Evolutionary conservation across 1,140 invertebrate species (phyloP), one percentile per base, ranked within the genome.

Genomic region (Drusus annulatus): DNA sequence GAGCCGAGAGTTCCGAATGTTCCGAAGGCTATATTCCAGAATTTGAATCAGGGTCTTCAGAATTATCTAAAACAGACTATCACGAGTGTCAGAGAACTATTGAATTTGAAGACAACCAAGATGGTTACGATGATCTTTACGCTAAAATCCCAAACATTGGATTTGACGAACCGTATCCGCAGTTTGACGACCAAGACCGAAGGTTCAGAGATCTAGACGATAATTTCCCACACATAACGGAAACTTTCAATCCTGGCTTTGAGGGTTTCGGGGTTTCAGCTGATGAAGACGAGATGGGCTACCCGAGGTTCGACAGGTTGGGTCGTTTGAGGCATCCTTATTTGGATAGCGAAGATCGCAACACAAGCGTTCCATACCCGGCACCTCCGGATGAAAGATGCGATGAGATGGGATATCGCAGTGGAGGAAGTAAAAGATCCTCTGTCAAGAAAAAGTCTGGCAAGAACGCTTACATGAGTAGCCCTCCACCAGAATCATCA

Each of bases 21-120:
- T 92, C 91, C 0, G 93, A 93, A 82, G 93, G 92, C 62, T 93
- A 93, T 84, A 86, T 92, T 71, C 92, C 92, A 3, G 93, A 93
- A 86, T 90, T 92, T 8, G 92, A 93, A 85, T 93, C 92, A 3
- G 90, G 91, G 6, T 92, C 91, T 23, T 92, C 91, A 5, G 91
- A 92, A 87, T 87, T 91, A 76, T 92, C 91, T 1, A 92, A 92
- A 84, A 87, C 84, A 28, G 89, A 89, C 83, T 89, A 87, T 58
- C 88, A 89, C 82, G 86, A 89, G 81, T 88, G 87, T 76, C 87
- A 91, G 85, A 85, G 86, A 85, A 86, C 87, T 74, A 76, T 87
- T 3, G 88, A 89, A 65, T 88, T 86, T 7, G 90, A 91, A 81
- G 89, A 89, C 77, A 86, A 88, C 36, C 81, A 87, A 58, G 87